Conservation (phyloP, 2,888 invertebrate species). For the Gibbula magus region DNA sequence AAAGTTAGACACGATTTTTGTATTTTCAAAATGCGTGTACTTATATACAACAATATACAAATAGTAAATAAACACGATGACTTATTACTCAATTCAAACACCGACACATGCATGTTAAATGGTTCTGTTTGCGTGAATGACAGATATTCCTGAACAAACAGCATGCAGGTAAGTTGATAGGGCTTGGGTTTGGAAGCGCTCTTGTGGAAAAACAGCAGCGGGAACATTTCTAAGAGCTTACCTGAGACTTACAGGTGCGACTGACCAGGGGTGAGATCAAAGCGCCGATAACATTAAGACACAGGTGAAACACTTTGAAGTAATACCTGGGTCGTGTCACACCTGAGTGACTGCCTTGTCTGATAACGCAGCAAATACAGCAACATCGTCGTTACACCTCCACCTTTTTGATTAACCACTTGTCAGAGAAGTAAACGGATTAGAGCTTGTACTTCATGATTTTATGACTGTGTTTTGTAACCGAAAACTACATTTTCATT, state of each 20-base stretch:
- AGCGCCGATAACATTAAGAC: constrained; percentile 13
- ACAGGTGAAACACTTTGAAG: not conserved
- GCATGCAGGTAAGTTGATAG: not conserved
- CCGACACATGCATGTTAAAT: not conserved
- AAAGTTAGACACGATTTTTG: too few species aligned
- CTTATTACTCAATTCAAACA: not conserved
- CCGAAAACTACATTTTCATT: not conserved
- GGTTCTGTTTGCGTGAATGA: not conserved
- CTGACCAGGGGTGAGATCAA: constrained; percentile 8
- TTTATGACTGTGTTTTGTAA: not conserved
- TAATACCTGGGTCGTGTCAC: not conserved
- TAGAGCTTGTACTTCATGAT: not conserved
- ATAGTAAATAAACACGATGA: not conserved
- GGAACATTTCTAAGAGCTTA: not conserved
- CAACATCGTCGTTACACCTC: not conserved
- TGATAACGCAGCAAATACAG: not conserved
- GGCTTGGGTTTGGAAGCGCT: not conserved
- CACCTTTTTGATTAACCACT: not conserved
- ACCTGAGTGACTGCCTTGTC: not conserved
- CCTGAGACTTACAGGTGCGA: not conserved
- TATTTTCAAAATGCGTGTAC: not conserved
- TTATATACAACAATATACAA: not conserved
- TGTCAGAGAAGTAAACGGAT: not conserved
- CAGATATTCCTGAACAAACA: too few species aligned
- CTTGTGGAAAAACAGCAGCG: constrained; percentile 1